Evolutionary conservation across 2,888 invertebrate species (phyloP), one percentile per base, ranked within the genome.

Genomic region (Caenorhabditis japonica): DNA sequence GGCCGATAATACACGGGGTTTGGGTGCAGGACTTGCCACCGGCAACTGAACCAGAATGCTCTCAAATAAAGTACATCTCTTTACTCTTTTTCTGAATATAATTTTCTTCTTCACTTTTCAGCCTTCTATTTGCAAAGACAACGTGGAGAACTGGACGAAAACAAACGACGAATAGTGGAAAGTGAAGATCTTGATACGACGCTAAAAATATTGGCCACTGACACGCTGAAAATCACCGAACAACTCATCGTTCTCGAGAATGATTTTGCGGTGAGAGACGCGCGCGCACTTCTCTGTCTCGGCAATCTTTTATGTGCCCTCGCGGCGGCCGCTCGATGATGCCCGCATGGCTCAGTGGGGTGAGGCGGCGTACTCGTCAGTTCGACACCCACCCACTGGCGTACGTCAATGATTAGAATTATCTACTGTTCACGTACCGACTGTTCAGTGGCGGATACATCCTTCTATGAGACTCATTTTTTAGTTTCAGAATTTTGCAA

Each of bases 361-460:
- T 27, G 55, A n/a, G 36, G 41, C 15, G 52, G 8, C 17, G 23
- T 34, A n/a, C 15, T 30, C 39, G 38, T 39, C 10, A 21, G 52
- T 44, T 52, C 52, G 23, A 39, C 3, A 39, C 62, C 46, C 4
- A 2, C 47, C 55, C 46, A 13, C 23, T 15, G 34, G 21, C 38
- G 17, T 12, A n/a, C 23, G 64, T 64, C 66, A 10, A 55, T 72
- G 72, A 72, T 72, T 72, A 72, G 23, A 69, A 43, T 49, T 55
- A 46, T 60, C 66, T 72, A 72, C 72, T 72, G 72, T 72, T 72
- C 72, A 72, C 72, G 72, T 72, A 60, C 72, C 66, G 64, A 72
- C 58, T 72, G 64, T 58, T 53, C 53, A 62, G 72, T 72, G 72
- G 59, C 55, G 64, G 72, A 66, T 55, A 53, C 46, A 64, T 23